Evolutionary conservation across 2,888 invertebrate species (phyloP), one percentile per base, ranked within the genome.

Genomic region (Ischnus inquisitorius): DNA sequence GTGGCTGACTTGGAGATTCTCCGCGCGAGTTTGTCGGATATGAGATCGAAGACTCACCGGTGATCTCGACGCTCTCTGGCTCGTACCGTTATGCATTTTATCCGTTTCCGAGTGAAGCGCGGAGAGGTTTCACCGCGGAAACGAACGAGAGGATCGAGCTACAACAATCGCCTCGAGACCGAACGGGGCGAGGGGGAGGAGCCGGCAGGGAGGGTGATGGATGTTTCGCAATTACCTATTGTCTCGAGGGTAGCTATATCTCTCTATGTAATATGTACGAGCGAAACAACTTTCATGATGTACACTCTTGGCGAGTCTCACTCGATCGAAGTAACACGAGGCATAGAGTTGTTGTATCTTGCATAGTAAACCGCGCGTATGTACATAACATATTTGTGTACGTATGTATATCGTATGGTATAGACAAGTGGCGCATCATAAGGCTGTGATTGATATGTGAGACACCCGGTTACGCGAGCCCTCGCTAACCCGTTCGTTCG

Each of bases 191-290:
- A n/a, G n/a, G n/a, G n/a, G n/a, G n/a, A n/a, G n/a, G n/a, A n/a
- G n/a, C n/a, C n/a, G n/a, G n/a, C n/a, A 34, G 34, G 1, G 34
- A 8, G 57, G 57, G 19, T 82, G 82, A 82, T 82, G 28, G 71
- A 82, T 82, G 71, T 65, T 51, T 65, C 19, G 72, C 77, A 82
- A 78, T 82, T 78, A 82, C 39, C 77, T 14, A 68, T 60, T 78
- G 78, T 78, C 68, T 48, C 65, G 67, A n/a, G 79, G 43, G n/a
- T 25, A 39, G 51, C 65, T 60, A 43, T 43, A 28, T 60, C 19
- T 57, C 39, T n/a, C 22, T 10, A 28, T 22, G 39, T 75, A 54
- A 43, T 67, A 16, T 43, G 43, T 48, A 46, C 46, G 34, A 74
- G 74, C 46, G 62, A 74, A 48, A 74, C 46, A 74, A 74, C 74